Conservation (phyloP, 1,140 invertebrate genomes). For the Mercenaria mercenaria region DNA sequence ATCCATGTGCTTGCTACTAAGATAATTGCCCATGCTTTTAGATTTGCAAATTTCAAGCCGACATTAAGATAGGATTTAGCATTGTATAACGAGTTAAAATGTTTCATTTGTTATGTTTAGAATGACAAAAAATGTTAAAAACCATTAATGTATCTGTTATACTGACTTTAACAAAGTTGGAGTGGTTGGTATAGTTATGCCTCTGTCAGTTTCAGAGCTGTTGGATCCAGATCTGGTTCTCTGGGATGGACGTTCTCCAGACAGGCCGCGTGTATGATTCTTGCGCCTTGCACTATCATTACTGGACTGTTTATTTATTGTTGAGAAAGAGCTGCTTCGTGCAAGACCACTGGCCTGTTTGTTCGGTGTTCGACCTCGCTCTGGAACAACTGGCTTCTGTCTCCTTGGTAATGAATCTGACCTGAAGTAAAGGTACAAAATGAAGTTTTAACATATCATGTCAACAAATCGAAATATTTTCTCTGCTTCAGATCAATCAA, state of each 20-base stretch:
- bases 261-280: constrained; percentile 46
- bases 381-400: not conserved
- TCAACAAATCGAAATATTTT: too few species aligned
- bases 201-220: constrained; percentile 39
- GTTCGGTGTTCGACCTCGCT: not conserved
- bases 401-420: constrained; percentile 38
- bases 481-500: too few species aligned
- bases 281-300: not conserved
- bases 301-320: not conserved
- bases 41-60: too few species aligned
- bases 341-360: not conserved
- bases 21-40: too few species aligned
- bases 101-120: too few species aligned
- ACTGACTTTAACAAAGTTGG: constrained; percentile 76
- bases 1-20: too few species aligned
- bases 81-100: too few species aligned
- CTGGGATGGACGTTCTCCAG: constrained; percentile 11
- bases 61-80: too few species aligned
- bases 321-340: constrained; percentile 46
- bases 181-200: constrained; percentile 74
- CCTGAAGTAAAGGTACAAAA: constrained; percentile 24
- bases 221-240: constrained; percentile 14
- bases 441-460: not conserved
- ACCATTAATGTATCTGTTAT: too few species aligned
- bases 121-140: too few species aligned